Evolutionary conservation across 1,140 invertebrate genomes (phyloP).

Genomic region (Drosophila bipectinata): DNA sequence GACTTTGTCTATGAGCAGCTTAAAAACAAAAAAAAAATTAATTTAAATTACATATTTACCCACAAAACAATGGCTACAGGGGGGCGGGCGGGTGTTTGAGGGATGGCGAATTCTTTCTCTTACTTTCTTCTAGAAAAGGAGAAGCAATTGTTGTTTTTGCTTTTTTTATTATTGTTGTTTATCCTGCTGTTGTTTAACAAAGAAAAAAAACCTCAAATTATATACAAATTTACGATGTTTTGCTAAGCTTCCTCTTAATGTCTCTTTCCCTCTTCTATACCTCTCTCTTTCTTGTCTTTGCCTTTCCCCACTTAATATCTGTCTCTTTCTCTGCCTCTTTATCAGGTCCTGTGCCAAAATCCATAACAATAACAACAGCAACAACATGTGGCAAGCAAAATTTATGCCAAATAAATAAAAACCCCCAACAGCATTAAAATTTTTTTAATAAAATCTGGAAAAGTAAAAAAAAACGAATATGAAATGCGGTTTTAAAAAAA

Average conservation of each 20-base stretch:
- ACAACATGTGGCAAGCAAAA: constrained; percentile 13
- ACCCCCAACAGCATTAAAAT: background rate
- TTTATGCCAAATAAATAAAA: constrained; percentile 29
- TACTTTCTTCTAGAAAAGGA: background rate
- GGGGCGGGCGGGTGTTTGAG: background rate
- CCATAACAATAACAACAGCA: constrained; percentile 34
- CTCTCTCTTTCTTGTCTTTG: background rate
- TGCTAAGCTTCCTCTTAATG: constrained; percentile 27
- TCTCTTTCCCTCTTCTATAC: background rate
- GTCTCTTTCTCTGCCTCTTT: background rate
- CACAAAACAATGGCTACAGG: constrained; percentile 48
- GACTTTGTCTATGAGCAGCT: constrained; percentile 55
- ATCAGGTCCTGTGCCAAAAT: constrained; percentile 34
- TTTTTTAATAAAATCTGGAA: constrained; percentile 16
- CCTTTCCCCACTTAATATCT: too few relatives aligned
- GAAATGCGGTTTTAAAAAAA: constrained; percentile 2
- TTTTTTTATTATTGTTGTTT: constrained; percentile 5
- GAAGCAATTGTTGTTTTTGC: constrained; percentile 11
- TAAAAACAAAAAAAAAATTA: constrained; percentile 61
- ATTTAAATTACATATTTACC: constrained; percentile 66
- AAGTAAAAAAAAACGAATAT: constrained; percentile 11
- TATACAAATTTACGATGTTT: constrained; percentile 63
- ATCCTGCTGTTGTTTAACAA: constrained; percentile 48
- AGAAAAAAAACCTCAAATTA: constrained; percentile 59
- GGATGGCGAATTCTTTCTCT: constrained; percentile 10